phyloP scores from a whole-genome alignment of 2,888 invertebrate genomes.

The Patella pellucida region DNA sequence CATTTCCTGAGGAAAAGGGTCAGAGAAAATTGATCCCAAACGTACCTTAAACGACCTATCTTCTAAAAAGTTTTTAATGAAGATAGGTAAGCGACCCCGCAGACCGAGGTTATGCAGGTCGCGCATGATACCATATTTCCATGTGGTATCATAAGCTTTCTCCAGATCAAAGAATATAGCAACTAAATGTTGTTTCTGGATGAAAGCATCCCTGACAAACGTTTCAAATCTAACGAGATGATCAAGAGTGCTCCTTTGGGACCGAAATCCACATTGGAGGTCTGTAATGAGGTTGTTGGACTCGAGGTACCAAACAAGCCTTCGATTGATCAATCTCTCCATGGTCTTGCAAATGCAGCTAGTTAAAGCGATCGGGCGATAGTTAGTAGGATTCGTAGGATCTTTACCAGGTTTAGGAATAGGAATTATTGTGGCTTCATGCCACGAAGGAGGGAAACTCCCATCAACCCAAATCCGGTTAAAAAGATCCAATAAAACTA shows the following conservation, averaged over 20 bases:
- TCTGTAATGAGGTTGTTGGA: constrained; percentile 30
- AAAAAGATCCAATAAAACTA: constrained; percentile 18
- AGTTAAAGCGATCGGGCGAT: constrained; percentile 51
- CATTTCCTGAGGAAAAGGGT: constrained; percentile 21
- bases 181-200: constrained; percentile 36
- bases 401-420: constrained; percentile 39
- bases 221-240: constrained; percentile 38
- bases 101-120: constrained; percentile 34
- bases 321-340: constrained; percentile 46
- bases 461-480: constrained; percentile 34
- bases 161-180: constrained; percentile 45
- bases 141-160: constrained; percentile 8
- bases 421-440: constrained; percentile 33
- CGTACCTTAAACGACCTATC: constrained; percentile 32
- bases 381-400: constrained; percentile 35
- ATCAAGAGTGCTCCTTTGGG: constrained; percentile 29
- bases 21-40: constrained; percentile 18
- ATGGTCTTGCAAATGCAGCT: constrained; percentile 50
- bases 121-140: constrained; percentile 33
- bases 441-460: constrained; percentile 30
- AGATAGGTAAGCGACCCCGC: constrained; percentile 25
- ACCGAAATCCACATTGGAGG: constrained; percentile 36
- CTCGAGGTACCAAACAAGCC: constrained; percentile 43
- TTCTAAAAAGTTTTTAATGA: too few relatives aligned
- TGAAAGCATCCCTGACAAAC: constrained; percentile 39